Evolutionary conservation across 2,113 vertebrate species (phyloP), one percentile per base, ranked within the genome.

Genomic region (Puntigrus tetrazona): DNA sequence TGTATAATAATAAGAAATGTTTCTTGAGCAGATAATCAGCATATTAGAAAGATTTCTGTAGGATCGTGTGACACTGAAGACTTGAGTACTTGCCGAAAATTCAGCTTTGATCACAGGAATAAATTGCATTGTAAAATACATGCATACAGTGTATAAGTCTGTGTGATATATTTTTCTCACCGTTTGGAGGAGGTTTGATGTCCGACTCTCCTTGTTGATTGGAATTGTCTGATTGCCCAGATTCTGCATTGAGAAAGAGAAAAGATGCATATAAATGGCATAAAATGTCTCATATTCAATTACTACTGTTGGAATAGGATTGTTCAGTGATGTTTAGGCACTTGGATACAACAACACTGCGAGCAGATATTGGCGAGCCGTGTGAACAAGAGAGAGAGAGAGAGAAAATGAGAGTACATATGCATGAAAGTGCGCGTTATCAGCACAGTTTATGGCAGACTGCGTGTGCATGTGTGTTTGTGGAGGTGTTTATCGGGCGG

Each of bases 401-500:
- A 57, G 52, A 63, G 10, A 73, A 18, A 78, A 69, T 5, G 10
- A 67, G 13, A 78, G 61, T 74, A 72, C 84, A 72, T 77, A 22
- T 38, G 57, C 36, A 78, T 77, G 77, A 55, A 34, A 79, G 81
- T 79, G 59, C 69, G 31, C 2, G 29, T 55, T 82, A 70, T 82
- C 79, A 55, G 65, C 47, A 52, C 29, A 70, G 63, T 70, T 82
- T 82, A 55, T 70, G 79, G 31, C 45, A 76, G 47, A 47, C 65
- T 81, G 67, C 29, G 52, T 52, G 74, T 83, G 80, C 38, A 61
- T 69, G 81, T 69, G 34, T 80, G 52, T 84, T 73, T 82, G 73
- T 87, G 87, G 86, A 93, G 90, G 92, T 93, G 93, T 93, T 93
- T 93, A 93, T 93, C 91, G 91, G 88, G 87, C 87, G 89, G 89